Base-by-base conservation (phyloP, 2,113 vertebrate genomes). In the Emydocephalus ijimae region DNA sequence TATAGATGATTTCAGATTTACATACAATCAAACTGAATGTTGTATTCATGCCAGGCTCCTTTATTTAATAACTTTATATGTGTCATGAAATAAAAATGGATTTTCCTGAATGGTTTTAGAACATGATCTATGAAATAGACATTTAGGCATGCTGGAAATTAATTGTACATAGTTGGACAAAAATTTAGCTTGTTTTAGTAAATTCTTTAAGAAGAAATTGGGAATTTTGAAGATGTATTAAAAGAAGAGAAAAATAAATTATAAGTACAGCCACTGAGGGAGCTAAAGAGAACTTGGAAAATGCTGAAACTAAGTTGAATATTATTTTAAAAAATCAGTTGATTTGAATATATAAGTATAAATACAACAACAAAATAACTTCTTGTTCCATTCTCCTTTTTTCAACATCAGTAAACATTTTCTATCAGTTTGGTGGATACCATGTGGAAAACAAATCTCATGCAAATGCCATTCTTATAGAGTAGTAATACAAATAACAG, bases 31-130 rank as follows among this genome's bases (percentile, higher is more conserved):
- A 57, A 92, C 92, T 95, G 94, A 96, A 94, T 81, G 74, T 95
- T 96, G 95, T 95, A 95, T 91, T 96, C 88, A 24, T 95, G 95
- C 97, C 93, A 94, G 88, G 95, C 97, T 97, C 9, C 92, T 97
- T 97, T 97, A 94, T 97, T 96, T 94, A 97, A 97, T 97, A 96
- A 96, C 93, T 94, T 97, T 95, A 97, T 95, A 91, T 93, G 48
- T 95, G 94, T 94, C 92, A 90, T 93, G 91, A 88, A 97, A 92
- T 97, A 96, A 96, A 94, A 93, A 93, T 52, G 43, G 95, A 96
- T 96, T 97, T 97, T 91, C 95, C 95, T 90, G 95, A 96, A 93
- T 94, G 94, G 56, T 92, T 94, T 81, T 69, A 96, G 95, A 95
- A 90, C 15, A 0, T 15, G 6, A 85, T 24, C 0, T 90, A 92